Evolutionary conservation across 2,797 vertebrate genomes (phyloP), one percentile per base, ranked within the genome.

Genomic region (Sitta carolinensis): DNA sequence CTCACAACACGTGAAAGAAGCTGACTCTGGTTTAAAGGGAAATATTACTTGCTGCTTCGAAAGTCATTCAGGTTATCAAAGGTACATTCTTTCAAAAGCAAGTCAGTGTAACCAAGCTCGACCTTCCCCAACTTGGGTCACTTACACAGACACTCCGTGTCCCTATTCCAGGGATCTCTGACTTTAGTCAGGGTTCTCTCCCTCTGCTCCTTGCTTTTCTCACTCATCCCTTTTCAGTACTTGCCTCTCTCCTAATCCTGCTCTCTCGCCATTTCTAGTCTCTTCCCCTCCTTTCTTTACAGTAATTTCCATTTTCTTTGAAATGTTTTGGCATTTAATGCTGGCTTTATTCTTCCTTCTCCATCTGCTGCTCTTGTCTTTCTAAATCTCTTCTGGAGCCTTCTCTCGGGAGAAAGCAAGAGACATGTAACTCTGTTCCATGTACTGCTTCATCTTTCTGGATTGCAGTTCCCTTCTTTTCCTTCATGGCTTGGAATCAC

Each of bases 281-380:
- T 93, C 72, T 93, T 96, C 91, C 80, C 61, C 54, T 92, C 88
- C 72, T 94, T 95, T 93, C 95, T 96, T 96, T 94, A 94, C 85
- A 96, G 88, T 87, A 63, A 96, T 96, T 96, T 96, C 95, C 94
- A 96, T 96, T 96, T 96, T 82, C 91, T 95, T 95, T 96, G 93
- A 95, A 96, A 95, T 87, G 90, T 95, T 96, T 93, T 96, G 95
- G 95, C 95, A 96, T 96, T 93, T 93, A 89, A 91, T 51, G 84
- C 68, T 94, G 77, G 95, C 87, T 97, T 97, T 97, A 95, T 95
- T 94, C 94, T 96, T 95, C 87, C 87, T 93, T 93, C 94, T 97
- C 93, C 95, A 96, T 95, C 95, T 96, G 95, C 90, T 95, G 89
- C 85, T 96, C 91, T 92, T 94, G 93, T 94, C 94, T 96, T 96